Base-by-base conservation (phyloP, 1,140 invertebrate species). In the Ephestia elutella region DNA sequence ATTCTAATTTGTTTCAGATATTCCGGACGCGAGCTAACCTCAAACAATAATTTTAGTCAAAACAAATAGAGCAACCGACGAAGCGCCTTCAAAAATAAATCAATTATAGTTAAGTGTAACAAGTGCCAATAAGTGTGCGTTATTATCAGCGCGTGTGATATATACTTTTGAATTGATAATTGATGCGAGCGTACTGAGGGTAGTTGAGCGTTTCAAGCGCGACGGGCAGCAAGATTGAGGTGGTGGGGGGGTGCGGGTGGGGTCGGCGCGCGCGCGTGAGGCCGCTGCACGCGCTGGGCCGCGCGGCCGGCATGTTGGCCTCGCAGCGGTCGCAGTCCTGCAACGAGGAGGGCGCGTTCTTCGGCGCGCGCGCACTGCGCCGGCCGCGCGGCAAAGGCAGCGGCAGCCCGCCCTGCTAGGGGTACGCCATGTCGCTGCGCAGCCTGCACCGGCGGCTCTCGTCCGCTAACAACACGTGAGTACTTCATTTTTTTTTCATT, bases 351-450 rank as follows among this genome's bases (percentile, higher is more conserved):
- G 88, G 88, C 67, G 88, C 88, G 67, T 89, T 89, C 73, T 89
- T 89, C 83, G 88, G 88, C 21, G 88, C 86, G 73, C 86, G 88
- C 61, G 79, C 86, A 65, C 74, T 89, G 57, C 83, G 88, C 75
- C 76, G 82, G 77, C 83, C 83, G 73, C 82, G 83, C 71, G 83
- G 80, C 72, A 86, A 85, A 73, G 80, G 84, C 62, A 87, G 84
- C 72, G 86, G 82, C 35, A 82, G 78, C 54, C 80, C 84, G 68
- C 82, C 84, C 72, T 89, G 86, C 88, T 89, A 89, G 88, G 88
- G 88, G 86, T 89, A 89, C 88, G 88, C 88, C 85, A 89, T 89
- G 88, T 89, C 88, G 88, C 86, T 89, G 87, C 88, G 88, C 86
- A 89, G 88, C 82, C 87, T 89, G 66, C 88, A 89, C 71, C 80